Base-by-base conservation (phyloP, 1,140 invertebrate genomes). In the Hyles euphorbiae region DNA sequence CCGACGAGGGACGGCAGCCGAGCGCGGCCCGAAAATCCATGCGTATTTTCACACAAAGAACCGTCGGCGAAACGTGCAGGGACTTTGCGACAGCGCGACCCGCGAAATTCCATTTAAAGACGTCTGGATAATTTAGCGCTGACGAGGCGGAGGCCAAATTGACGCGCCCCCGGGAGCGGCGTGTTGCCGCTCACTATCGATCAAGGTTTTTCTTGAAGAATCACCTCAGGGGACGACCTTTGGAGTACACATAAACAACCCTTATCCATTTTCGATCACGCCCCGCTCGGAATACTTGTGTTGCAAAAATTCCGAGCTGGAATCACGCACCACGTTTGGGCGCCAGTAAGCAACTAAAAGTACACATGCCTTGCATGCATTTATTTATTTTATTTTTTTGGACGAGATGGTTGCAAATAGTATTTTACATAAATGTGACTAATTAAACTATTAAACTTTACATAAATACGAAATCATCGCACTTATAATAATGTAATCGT, bases 71-170 rank as follows among this genome's bases (percentile, higher is more conserved):
- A 76, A 77, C 76, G 75, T 75, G 72, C 68, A 63, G 73, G 75
- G 76, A 74, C 72, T 77, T 61, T 40, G 34, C 68, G 77, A 72
- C 72, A 78, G 74, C 75, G 70, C 55, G 73, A 69, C 74, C 73
- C 76, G 81, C 80, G 81, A 73, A 84, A 83, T 84, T 84, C 83
- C 85, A 88, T 86, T 88, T 84, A 83, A 88, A 88, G 85, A 86
- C 78, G 85, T 83, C 83, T 71, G 81, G 81, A 84, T 84, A 88
- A 85, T 88, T 88, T 88, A 86, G 81, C 81, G 84, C 84, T 86
- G 84, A 88, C 83, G 83, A 85, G 71, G 73, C 81, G 74, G 61
- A 75, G 76, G 78, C 72, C 74, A 78, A 84, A 84, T 85, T 85
- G 82, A 85, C 82, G 82, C 76, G 76, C 76, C 82, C 78, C 63